Conservation (phyloP, 2,113 vertebrate genomes). For the Smithornis capensis region DNA sequence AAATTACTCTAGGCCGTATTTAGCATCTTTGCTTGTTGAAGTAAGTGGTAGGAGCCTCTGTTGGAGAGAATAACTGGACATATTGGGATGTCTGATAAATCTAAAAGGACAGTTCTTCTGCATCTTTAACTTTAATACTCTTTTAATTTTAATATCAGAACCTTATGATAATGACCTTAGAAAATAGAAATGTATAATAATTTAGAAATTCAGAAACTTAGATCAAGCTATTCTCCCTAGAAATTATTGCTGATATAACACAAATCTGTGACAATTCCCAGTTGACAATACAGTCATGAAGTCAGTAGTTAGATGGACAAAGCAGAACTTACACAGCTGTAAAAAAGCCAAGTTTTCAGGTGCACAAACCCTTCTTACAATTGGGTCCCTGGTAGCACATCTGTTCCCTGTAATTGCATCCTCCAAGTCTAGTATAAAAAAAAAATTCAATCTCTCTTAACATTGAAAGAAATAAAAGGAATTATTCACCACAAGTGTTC, state of each 20-base stretch:
- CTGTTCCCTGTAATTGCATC: background rate
- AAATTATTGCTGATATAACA: background rate
- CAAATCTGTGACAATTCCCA: background rate
- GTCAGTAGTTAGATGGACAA: background rate
- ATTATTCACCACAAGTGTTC: background rate
- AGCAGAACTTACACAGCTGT: background rate
- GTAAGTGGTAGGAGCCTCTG: background rate
- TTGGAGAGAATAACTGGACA: background rate
- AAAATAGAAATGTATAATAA: background rate
- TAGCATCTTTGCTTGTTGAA: background rate
- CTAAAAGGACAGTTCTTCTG: background rate
- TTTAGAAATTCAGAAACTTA: background rate
- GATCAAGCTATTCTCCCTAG: background rate
- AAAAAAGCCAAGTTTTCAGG: background rate
- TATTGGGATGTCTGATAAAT: background rate
- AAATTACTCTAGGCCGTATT: background rate
- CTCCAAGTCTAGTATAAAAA: background rate
- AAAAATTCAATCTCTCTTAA: background rate
- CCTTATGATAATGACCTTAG: background rate
- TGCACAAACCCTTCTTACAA: background rate
- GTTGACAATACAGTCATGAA: background rate
- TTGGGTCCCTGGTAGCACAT: background rate
- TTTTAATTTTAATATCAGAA: background rate
- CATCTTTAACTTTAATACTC: background rate
- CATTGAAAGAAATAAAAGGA: background rate